Conservation (phyloP, 2,113 vertebrate species). For the Phylloscopus whistleri region DNA sequence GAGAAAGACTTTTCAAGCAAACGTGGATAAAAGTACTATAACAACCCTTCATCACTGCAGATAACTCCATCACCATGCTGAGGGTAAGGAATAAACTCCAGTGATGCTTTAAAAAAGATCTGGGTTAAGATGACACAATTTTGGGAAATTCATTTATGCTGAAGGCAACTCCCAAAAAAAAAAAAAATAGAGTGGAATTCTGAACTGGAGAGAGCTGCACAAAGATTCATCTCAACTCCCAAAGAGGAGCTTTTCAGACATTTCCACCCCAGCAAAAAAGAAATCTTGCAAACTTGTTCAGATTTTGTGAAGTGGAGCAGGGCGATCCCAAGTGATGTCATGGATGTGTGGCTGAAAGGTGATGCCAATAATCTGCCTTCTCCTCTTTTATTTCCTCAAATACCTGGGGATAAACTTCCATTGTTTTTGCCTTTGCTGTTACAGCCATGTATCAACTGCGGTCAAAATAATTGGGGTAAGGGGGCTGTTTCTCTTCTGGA, state of each 20-base stretch:
- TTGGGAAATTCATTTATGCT: background rate
- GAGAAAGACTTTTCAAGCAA: background rate
- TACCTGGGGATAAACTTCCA: background rate
- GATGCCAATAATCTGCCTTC: background rate
- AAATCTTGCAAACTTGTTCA: background rate
- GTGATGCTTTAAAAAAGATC: background rate
- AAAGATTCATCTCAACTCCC: background rate
- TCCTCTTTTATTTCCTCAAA: background rate
- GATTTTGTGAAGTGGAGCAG: background rate
- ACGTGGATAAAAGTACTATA: background rate
- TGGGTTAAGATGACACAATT: background rate
- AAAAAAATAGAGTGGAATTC: background rate
- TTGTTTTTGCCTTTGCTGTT: background rate
- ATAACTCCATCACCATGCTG: background rate
- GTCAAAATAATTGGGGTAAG: background rate
- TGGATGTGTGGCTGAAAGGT: background rate
- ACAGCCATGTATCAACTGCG: rapidly evolving
- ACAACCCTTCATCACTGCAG: background rate
- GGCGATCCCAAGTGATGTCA: background rate
- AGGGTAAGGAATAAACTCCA: background rate
- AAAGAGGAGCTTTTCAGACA: background rate
- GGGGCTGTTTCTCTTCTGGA: background rate
- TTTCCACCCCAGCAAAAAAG: background rate
- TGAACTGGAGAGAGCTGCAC: background rate
- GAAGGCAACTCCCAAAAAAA: background rate